Evolutionary conservation across 2,797 vertebrate genomes (phyloP), one percentile per base, ranked within the genome.

Genomic region (Fringilla coelebs): DNA sequence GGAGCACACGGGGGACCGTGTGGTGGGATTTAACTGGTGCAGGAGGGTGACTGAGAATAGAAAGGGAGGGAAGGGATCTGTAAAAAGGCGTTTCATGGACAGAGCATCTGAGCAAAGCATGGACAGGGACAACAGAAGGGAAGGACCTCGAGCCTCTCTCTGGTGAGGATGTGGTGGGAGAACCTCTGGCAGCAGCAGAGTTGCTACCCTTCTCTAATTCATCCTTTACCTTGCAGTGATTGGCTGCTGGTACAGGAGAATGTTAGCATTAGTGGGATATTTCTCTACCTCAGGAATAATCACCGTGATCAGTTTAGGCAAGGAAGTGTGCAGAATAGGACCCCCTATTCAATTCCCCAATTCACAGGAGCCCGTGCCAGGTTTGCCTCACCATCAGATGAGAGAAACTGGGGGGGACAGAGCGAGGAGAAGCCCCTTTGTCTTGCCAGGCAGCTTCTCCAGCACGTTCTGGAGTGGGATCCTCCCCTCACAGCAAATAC

Each of bases 361-460:
- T 45, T 73, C 36, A 10, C 63, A 65, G 5, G 72, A 93, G 92
- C 52, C 46, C 9, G 8, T 24, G 41, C n/a, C 5, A 7, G 9
- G 32, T 90, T 96, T 90, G 6, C 40, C 36, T 94, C 67, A 7
- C 83, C 76, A 72, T 63, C 67, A 85, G 71, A 55, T 46, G 67
- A 67, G 62, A 88, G 55, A 95, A 96, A 91, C 5, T 5, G 10
- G 0, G 1, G 0, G 1, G 31, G 34, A 88, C 43, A 96, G 57
- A 93, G 51, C 40, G 15, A 72, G 49, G 54, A 45, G 40, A n/a
- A 84, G 26, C 26, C 49, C 78, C 84, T 95, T 94, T 0, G 16
- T 81, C 63, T 67, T 94, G 93, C 93, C 94, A 87, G 36, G 61
- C 86, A 81, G 74, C 63, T 65, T 91, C 72, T 91, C 73, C 45